Evolutionary conservation across 2,888 invertebrate genomes (phyloP), one percentile per base, ranked within the genome.

Genomic region (Balanococcus diminutus): DNA sequence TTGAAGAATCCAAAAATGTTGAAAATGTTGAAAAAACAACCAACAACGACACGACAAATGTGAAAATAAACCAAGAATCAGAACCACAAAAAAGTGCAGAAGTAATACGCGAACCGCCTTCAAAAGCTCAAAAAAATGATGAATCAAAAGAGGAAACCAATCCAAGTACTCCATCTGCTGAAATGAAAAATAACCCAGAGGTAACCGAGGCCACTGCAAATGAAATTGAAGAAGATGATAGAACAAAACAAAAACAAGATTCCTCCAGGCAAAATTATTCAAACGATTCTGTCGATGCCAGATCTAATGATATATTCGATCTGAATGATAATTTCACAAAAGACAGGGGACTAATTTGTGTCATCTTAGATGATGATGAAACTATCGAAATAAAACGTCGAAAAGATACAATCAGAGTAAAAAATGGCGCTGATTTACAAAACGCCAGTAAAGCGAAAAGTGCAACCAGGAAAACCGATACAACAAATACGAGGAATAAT

Each of bases 401-500:
- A 81, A 86, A 81, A 79, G 87, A 86, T 39, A 72, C 84, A 31
- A 11, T 56, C 5, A 84, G 85, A 86, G 86, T 81, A 84, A 87
- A 86, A 86, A 87, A 85, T 87, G 32, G 67, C 22, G 5, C 31
- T 5, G 67, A 67, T 67, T 67, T 67, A 28, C 36, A 46, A 11
- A 36, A 46, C n/a, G 22, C 19, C 0, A 9, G 67, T 14, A 86
- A 82, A 39, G 22, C 86, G 16, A 81, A 61, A 39, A 86, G 86
- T 86, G 81, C 16, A 8, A 56, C 22, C 6, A 56, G 61, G 11
- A 87, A 87, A 87, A 87, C 86, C 87, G 86, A 87, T 72, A 61
- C 86, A 67, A 61, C 86, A 67, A 42, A 87, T 85, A 8, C 84
- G 82, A 19, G 81, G 72, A 32, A 87, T 86, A 42, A 86, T 83